Conservation (phyloP, 2,888 invertebrate genomes). For the Bombylius major region DNA sequence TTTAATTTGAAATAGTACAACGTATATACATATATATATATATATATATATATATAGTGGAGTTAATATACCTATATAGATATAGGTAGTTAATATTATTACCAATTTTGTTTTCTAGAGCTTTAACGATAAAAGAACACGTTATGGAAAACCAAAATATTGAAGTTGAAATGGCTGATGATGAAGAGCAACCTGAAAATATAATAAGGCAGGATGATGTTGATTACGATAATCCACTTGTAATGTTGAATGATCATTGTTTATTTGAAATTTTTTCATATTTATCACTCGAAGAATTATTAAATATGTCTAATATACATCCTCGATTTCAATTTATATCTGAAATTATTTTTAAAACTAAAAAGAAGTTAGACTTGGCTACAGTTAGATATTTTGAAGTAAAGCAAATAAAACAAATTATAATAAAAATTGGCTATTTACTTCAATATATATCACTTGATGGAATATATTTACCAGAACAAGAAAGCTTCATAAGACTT, state of each 20-base stretch:
- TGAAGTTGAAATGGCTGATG: slow-evolving; percentile 7
- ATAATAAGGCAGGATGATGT: not conserved
- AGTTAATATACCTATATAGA: too few relatives aligned
- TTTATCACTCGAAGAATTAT: slow-evolving; percentile 5
- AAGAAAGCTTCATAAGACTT: slow-evolving; percentile 8
- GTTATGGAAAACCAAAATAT: not conserved
- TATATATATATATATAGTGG: too few relatives aligned
- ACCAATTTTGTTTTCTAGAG: slow-evolving; percentile 4
- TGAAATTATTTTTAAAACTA: slow-evolving; percentile 6
- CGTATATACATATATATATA: too few relatives aligned
- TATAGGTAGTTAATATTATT: too few relatives aligned
- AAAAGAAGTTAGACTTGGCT: slow-evolving; percentile 7
- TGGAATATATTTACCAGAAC: not conserved
- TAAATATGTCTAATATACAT: slow-evolving; percentile 5
- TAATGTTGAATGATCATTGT: slow-evolving; percentile 12
- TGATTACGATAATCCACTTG: not conserved
- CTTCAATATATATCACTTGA: slow-evolving; percentile 3
- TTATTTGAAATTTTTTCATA: slow-evolving; percentile 12
- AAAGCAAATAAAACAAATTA: slow-evolving; percentile 7
- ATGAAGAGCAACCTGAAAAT: slow-evolving; percentile 9
- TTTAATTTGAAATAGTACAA: too few relatives aligned
- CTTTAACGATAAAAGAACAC: not conserved
- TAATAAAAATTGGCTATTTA: slow-evolving; percentile 3
- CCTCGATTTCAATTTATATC: slow-evolving; percentile 7
- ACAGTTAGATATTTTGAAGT: slow-evolving; percentile 4